These are phyloP conservation scores for Pseudochirops cupreus DNA, from an alignment of 2,797 vertebrate species.

Conservation along the genomic window DNA sequence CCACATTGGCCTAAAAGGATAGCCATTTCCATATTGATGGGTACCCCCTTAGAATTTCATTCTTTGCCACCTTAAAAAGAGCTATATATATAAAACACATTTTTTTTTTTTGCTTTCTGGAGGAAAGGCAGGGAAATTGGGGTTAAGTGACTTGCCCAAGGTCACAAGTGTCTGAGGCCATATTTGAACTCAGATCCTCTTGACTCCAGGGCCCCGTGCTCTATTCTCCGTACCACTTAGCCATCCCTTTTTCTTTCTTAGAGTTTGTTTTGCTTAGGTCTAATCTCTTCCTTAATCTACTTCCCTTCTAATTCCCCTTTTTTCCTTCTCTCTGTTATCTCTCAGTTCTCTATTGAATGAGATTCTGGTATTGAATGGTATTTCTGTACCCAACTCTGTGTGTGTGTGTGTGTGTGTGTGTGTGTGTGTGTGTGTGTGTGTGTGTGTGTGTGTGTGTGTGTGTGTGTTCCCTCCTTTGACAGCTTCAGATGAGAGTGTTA, in stretches of 20 bases:
- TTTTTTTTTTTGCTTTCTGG: too few relatives aligned
- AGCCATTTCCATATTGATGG: neutral
- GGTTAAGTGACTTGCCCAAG: too few relatives aligned
- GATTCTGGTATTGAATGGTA: neutral
- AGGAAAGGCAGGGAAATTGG: too few relatives aligned
- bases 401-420: too few relatives aligned
- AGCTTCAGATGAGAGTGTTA: neutral
- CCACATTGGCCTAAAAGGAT: neutral
- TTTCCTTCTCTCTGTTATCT: neutral
- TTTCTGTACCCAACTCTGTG: neutral
- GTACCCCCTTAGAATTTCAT: neutral
- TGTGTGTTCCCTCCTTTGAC: neutral
- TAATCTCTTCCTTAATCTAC: neutral
- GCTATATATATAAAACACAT: neutral
- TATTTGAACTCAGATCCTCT: too few relatives aligned
- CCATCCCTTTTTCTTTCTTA: neutral
- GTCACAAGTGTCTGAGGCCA: too few relatives aligned
- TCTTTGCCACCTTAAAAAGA: neutral
- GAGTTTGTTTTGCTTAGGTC: neutral
- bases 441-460: neutral
- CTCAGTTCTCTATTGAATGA: neutral
- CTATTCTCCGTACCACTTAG: too few relatives aligned
- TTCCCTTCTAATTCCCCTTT: neutral
- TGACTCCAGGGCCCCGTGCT: too few relatives aligned
- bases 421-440: neutral